Evolutionary conservation across 92 coral and sea anemone species (phyloP).

Genomic region (Muricea muricata): DNA sequence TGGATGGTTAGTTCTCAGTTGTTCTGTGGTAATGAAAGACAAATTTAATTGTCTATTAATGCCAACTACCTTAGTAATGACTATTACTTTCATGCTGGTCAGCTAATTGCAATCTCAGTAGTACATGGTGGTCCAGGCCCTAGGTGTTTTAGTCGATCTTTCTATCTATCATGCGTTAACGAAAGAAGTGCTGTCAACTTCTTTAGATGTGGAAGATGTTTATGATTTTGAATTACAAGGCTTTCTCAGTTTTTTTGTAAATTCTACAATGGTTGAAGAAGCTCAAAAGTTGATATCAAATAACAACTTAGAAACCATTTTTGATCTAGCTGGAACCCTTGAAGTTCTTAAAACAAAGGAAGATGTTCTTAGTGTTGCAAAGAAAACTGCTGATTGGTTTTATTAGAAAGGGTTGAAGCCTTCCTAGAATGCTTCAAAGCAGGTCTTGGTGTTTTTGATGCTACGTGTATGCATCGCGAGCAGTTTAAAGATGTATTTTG

Average conservation of each 20-base stretch:
- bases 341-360: conserved; percentile 25
- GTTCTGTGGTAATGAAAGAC: conserved; percentile 39
- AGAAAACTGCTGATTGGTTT: conserved; percentile 56
- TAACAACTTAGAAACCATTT: conserved; percentile 15
- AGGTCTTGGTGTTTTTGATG: conserved; percentile 37
- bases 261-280: conserved; percentile 13
- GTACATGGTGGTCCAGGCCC: conserved; percentile 51
- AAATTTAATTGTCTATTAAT: background rate
- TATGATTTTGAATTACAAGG: conserved; percentile 11
- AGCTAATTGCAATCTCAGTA: conserved; percentile 38
- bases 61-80: conserved; percentile 22
- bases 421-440: conserved; percentile 48
- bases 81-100: conserved; percentile 37
- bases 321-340: conserved; percentile 44
- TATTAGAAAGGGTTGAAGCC: conserved; percentile 33
- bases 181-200: background rate
- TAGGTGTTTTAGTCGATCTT: conserved; percentile 21
- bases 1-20: conserved; percentile 48
- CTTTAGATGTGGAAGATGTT: background rate
- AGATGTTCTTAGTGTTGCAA: conserved; percentile 37
- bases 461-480: conserved; percentile 16
- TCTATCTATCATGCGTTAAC: conserved; percentile 31
- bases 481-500: conserved; percentile 50
- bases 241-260: background rate
- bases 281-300: conserved; percentile 6